Base-by-base conservation (phyloP, 1,140 invertebrate species). In the Hesperophylax magnus region DNA sequence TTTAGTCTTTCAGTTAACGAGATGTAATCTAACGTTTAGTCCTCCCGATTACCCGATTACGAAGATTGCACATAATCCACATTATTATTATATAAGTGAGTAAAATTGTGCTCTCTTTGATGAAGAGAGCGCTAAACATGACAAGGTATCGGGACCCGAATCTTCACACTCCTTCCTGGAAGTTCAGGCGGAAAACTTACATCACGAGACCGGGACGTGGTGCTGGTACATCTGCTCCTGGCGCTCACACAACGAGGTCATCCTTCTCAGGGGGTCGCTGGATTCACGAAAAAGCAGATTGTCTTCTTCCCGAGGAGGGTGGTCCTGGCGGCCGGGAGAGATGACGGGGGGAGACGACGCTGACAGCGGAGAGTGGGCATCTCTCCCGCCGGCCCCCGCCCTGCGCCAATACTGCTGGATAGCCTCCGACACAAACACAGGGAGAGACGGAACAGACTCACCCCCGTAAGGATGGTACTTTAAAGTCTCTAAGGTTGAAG, bases 121-220 rank as follows among this genome's bases (percentile, higher is more conserved):
- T 18, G 31, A 34, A 47, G 67, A 71, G 67, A 52, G 39, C 67
- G 67, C 31, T 22, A 47, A 47, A 47, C 31, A 71, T 53, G 47
- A 20, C 14, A 18, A 47, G 34, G 53, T n/a, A 47, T 67, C 6
- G 22, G 54, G 24, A 56, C 52, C 71, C 71, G 71, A 75, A 58
- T 11, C 24, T 58, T 27, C 71, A 8, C 24, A 9, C 67, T 39
- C 71, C 18, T 31, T 18, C 14, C 24, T 11, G 53, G 52, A 27
- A 58, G 77, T 58, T 84, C 82, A 84, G 78, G 84, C 82, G 80
- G 82, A 78, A 56, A 84, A 83, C 77, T 76, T 83, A 52, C 89
- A 89, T 90, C 89, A 90, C 88, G 89, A 90, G 80, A 90, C 89
- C 31, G 89, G 89, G 8, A 90, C 89, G 84, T 90, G 89, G 85